A percentile compares a stretch with the other conserved stretches of the same genome.
These are phyloP conservation scores for Halcyon badia DNA, from an alignment of 2,797 vertebrate genomes.

Conservation along the genomic window DNA sequence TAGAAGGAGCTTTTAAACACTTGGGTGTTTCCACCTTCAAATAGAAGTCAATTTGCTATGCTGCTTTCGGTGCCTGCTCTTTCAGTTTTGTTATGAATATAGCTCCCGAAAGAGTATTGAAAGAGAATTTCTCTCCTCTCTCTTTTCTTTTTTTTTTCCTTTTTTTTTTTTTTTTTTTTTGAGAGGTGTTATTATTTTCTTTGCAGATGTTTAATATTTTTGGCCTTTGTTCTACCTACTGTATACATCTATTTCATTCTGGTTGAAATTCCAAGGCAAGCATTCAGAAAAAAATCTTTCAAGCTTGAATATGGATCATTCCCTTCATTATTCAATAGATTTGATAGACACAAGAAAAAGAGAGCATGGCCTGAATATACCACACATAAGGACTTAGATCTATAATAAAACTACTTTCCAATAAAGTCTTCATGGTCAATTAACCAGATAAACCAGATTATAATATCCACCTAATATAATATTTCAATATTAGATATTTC, in stretches of 20 bases:
- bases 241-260: background rate
- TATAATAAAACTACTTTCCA: background rate
- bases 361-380: background rate
- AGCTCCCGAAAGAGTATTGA: background rate
- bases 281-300: background rate
- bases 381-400: background rate
- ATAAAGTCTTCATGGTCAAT: background rate
- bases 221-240: background rate
- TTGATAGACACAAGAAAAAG: background rate
- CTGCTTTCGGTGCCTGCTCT: background rate
- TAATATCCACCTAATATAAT: background rate
- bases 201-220: background rate
- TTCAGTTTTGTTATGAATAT: background rate
- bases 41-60: fast-evolving
- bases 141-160: no score
- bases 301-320: background rate
- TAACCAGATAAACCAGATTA: background rate
- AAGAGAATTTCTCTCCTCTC: background rate
- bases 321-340: background rate
- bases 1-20: background rate
- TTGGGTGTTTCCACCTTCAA: background rate
- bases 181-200: background rate
- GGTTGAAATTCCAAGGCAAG: background rate
- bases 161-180: no score
- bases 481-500: background rate